A percentile compares a stretch with the other conserved stretches of the same genome.
Conservation (phyloP, 2,113 vertebrate species). For the Tauraco erythrolophus region DNA sequence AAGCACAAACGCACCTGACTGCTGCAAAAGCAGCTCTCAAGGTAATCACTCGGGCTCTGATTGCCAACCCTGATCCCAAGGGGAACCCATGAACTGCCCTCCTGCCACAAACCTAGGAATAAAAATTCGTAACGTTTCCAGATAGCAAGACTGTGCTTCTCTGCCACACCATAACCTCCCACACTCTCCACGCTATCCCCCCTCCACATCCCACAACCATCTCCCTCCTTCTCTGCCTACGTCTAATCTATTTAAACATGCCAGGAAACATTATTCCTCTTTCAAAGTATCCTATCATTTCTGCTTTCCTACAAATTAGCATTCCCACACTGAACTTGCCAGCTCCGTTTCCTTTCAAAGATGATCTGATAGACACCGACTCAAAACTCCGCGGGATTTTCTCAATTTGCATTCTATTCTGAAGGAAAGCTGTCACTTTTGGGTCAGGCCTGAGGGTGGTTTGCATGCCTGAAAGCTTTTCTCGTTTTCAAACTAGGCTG, state of each 20-base stretch:
- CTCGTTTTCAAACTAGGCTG: not conserved
- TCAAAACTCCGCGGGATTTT: not conserved
- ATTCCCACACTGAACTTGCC: not conserved
- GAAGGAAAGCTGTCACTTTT: not conserved
- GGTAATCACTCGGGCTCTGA: not conserved
- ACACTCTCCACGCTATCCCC: not conserved
- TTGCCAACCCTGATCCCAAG: not conserved
- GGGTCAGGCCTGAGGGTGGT: not conserved
- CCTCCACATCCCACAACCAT: not conserved
- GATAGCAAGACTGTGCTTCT: not conserved
- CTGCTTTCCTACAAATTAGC: not conserved
- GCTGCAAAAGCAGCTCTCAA: not conserved
- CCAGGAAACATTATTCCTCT: not conserved
- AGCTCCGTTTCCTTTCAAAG: not conserved
- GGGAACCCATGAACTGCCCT: not conserved
- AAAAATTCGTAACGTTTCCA: not conserved
- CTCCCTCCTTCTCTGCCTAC: not conserved
- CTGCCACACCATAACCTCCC: not conserved
- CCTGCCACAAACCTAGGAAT: not conserved
- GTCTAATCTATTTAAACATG: not conserved
- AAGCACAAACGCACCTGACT: not conserved
- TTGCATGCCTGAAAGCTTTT: not conserved
- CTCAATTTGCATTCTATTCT: not conserved
- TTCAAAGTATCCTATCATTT: not conserved
- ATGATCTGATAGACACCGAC: not conserved